Percentiles rank a stretch among this genome's conserved stretches.
Conservation (phyloP, 2,888 invertebrate genomes). For the Pachymerium ferrugineum region DNA sequence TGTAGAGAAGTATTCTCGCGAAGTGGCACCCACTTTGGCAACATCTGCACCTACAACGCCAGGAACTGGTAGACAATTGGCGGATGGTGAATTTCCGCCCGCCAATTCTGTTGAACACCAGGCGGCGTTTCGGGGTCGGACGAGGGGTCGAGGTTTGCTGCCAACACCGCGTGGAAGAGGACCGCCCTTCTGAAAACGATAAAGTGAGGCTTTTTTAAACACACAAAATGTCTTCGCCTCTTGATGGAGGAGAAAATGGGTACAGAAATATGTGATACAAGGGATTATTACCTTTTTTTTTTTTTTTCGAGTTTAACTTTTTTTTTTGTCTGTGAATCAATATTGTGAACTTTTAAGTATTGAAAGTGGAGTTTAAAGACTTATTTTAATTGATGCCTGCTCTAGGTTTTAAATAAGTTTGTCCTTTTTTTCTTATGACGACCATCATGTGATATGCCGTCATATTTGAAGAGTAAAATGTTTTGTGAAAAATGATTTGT, state of each 20-base stretch:
- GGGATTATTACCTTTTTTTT: background rate
- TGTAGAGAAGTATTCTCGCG: conserved; percentile 36
- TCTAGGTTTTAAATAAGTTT: background rate
- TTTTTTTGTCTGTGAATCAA: background rate
- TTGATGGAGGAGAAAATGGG: too few relatives aligned
- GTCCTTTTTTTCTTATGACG: too few relatives aligned
- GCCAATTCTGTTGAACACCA: background rate
- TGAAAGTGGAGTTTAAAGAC: background rate
- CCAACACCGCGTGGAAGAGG: conserved; percentile 13
- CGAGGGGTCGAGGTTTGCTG: background rate
- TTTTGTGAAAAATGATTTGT: too few relatives aligned
- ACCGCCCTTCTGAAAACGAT: background rate
- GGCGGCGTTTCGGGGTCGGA: background rate
- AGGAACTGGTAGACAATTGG: background rate
- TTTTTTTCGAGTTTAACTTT: background rate
- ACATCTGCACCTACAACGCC: background rate
- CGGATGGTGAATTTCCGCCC: background rate
- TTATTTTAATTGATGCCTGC: background rate
- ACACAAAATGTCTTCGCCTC: too few relatives aligned
- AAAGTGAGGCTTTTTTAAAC: too few relatives aligned
- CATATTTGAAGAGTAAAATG: too few relatives aligned
- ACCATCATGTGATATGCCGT: too few relatives aligned
- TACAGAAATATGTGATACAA: background rate
- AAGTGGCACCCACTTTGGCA: conserved; percentile 28
- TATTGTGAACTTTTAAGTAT: background rate